Base-by-base conservation (phyloP, 2,113 vertebrate genomes). In the Corydoras maculifer region DNA sequence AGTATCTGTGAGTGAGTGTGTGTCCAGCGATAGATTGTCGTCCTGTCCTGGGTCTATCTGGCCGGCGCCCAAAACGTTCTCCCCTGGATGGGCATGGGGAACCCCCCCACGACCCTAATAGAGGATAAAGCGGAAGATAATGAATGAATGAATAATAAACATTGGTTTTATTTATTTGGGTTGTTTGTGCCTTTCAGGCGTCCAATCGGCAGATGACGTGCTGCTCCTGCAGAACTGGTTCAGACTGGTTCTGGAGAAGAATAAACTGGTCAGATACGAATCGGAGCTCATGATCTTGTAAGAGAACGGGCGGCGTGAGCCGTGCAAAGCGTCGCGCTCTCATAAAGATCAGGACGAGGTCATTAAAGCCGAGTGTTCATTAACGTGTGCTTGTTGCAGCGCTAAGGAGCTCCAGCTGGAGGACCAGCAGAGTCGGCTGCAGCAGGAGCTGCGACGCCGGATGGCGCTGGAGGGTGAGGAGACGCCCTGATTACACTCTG, bases 161-260 rank as follows among this genome's bases (percentile, higher is more conserved):
- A 25, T 25, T 31, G 7, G 32, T 61, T 11, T 61, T 61, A 11
- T 43, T 8, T 25, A 35, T 10, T 32, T 3, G 2, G 51, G 5
- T 70, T 25, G 8, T 59, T n/a, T 63, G 9, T 58, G 13, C 43
- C 1, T 62, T 69, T 54, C 65, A 15, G 84, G 78, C 2, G 81
- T 83, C 1, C 9, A 15, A 3, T 62, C 68, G 0, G 35, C 85
- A 13, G 93, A 95, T 3, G 93, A 95, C 81, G 80, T 90, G 55
- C 86, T 84, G 78, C 90, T 94, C 78, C 89, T 94, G 32, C 94
- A 96, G 70, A 90, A 91, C 79, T 99, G 96, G 96, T 93, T 96
- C 80, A 90, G 91, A 75, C 87, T 98, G 30, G 96, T 94, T 43
- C 81, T 96, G 87, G 94, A 99, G 87, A 99, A 96, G 91, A 97